Base-by-base conservation (phyloP, 2,888 invertebrate genomes). In the Cataglyphis rosenhaueri region DNA sequence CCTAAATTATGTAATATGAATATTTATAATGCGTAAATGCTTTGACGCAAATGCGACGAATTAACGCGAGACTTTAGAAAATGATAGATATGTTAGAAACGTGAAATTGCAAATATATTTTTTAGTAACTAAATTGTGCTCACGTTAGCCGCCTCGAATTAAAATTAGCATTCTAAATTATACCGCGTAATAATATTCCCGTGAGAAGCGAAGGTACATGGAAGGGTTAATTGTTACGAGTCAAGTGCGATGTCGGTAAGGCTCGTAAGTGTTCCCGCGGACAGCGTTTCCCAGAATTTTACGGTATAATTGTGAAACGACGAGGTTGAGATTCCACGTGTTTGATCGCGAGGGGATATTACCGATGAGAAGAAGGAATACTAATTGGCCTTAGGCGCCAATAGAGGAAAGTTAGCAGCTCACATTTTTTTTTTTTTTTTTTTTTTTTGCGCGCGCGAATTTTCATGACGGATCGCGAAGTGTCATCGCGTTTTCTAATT, bases 161-260 rank as follows among this genome's bases (percentile, higher is more conserved):
- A 79, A 35, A 35, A 79, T 71, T 48, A 59, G 59, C 71, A 52
- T 57, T 70, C 32, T 18, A 48, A 70, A 79, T 71, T 71, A 61
- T 12, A 61, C 35, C 35, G 44, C 59, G 55, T 32, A 18, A 75
- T 78, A 78, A 78, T 70, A 48, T 55, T 66, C 21, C 12, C 81
- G 29, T 41, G 55, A 68, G 78, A 68, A 68, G 12, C 18, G 38
- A n/a, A 25, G 57, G 25, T 55, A 76, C 44, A 25, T 65, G 25
- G 44, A 12, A 1, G 76, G 57, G n/a, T 64, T 65, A 82, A 76
- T 35, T 35, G 64, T 64, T 44, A 35, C 32, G 73, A 74, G 73
- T 41, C 52, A 59, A 70, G 41, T 44, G 18, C 44, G 64, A 38
- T 25, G 29, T 6, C 41, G 59, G 35, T 59, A 25, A 68, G 57